Evolutionary conservation across 2,888 invertebrate species (phyloP).

Genomic region (Xanthia togata): DNA sequence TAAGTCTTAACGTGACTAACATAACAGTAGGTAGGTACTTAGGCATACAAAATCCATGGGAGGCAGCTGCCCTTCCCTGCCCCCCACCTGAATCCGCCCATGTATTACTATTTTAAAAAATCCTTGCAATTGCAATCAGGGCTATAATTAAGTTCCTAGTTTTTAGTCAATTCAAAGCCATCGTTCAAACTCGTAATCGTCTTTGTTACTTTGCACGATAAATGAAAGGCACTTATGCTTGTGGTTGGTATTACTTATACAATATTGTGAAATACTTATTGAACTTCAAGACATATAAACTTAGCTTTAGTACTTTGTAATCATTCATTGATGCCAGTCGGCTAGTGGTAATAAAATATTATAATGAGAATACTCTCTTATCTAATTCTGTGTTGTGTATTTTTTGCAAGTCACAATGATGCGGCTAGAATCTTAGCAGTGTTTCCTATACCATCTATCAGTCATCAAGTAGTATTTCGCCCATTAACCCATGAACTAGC

Average conservation of each 20-base stretch:
- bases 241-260: neutral
- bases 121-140: too few species aligned
- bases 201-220: too few species aligned
- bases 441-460: slow-evolving; percentile 81
- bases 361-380: slow-evolving; percentile 25
- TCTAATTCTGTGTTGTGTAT: slow-evolving; percentile 8
- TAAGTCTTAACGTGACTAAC: too few species aligned
- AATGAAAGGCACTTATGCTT: too few species aligned
- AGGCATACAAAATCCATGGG: too few species aligned
- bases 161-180: too few species aligned
- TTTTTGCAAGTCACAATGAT: slow-evolving; percentile 38
- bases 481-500: slow-evolving; percentile 81
- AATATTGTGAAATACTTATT: slow-evolving; percentile 14
- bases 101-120: too few species aligned
- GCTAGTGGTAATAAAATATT: neutral
- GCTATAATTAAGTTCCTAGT: too few species aligned
- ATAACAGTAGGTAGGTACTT: too few species aligned
- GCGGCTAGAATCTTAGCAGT: slow-evolving; percentile 69
- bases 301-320: neutral
- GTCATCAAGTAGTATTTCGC: slow-evolving; percentile 85
- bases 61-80: too few species aligned
- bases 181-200: too few species aligned
- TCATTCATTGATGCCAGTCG: slow-evolving; percentile 1
- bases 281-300: neutral
- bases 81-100: too few species aligned